A percentile compares a stretch with the other conserved stretches of the same genome.
phyloP scores from a whole-genome alignment of 1,140 invertebrate genomes.

The Bradynema listronoti region DNA sequence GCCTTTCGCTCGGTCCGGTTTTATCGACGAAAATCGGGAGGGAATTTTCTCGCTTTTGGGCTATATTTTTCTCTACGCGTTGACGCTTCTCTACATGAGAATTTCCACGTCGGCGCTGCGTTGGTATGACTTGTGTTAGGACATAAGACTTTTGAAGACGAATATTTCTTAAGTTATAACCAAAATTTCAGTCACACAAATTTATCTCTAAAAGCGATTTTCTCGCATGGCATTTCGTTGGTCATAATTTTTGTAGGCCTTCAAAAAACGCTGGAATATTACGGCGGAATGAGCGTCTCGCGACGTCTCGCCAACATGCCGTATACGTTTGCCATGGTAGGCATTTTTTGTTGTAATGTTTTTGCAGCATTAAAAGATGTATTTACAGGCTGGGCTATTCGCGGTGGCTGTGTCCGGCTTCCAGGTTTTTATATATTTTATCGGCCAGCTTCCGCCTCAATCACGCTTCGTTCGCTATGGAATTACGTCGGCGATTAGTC shows the following conservation, averaged over 20 bases:
- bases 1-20: constrained; percentile 60
- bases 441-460: neutral
- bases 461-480: neutral
- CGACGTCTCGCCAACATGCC: constrained; percentile 27
- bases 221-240: constrained; percentile 7
- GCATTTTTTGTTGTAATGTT: neutral
- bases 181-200: neutral
- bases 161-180: neutral
- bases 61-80: constrained; percentile 72
- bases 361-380: neutral
- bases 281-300: constrained; percentile 2
- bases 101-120: neutral
- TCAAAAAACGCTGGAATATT: constrained; percentile 20
- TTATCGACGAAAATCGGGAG: constrained; percentile 78
- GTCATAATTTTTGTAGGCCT: constrained; percentile 9
- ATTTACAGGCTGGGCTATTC: constrained; percentile 11
- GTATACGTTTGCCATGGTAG: constrained; percentile 34
- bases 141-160: neutral
- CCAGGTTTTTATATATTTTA: constrained; percentile 14
- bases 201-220: neutral
- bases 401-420: constrained; percentile 5
- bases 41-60: constrained; percentile 76
- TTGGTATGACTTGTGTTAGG: constrained; percentile 11
- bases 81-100: constrained; percentile 21
- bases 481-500: constrained; percentile 30